phyloP scores from a whole-genome alignment of 2,888 invertebrate species.

The Drosophila dives region DNA sequence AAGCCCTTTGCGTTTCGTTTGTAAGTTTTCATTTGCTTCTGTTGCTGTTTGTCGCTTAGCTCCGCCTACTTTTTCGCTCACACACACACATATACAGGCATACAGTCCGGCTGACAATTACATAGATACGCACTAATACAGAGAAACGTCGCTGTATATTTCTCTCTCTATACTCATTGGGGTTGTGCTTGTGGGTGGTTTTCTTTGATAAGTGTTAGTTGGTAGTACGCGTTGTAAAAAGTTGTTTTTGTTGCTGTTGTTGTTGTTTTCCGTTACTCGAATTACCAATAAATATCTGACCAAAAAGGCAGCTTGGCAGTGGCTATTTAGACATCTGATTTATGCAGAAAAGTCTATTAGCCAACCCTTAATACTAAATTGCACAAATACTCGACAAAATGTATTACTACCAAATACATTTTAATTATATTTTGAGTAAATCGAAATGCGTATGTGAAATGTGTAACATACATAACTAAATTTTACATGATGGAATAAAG shows the following conservation, averaged over 20 bases:
- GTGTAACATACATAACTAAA: not conserved
- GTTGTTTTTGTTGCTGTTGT: constrained; percentile 2
- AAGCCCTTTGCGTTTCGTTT: constrained; percentile 7
- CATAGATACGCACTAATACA: constrained; percentile 80
- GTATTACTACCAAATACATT: not conserved
- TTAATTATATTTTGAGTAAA: not conserved
- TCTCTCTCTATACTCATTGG: constrained; percentile 6
- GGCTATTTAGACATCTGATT: constrained; percentile 29
- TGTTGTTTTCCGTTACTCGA: constrained; percentile 22
- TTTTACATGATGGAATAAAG: not conserved
- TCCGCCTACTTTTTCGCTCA: constrained; percentile 74
- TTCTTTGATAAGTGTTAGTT: constrained; percentile 22
- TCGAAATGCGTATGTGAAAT: not conserved
- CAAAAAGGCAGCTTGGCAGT: constrained; percentile 18
- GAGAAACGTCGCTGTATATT: not conserved
- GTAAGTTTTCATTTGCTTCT: constrained; percentile 48
- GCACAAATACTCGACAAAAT: not conserved
- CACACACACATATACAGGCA: constrained; percentile 33
- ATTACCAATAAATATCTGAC: constrained; percentile 36
- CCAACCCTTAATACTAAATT: constrained; percentile 1
- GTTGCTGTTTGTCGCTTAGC: constrained; percentile 51
- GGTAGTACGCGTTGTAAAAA: constrained; percentile 2
- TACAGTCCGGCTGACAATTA: constrained; percentile 33
- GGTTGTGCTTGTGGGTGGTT: constrained; percentile 59
- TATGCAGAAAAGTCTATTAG: constrained; percentile 21